Conservation (phyloP, 2,888 invertebrate genomes). For the Spodoptera littoralis region DNA sequence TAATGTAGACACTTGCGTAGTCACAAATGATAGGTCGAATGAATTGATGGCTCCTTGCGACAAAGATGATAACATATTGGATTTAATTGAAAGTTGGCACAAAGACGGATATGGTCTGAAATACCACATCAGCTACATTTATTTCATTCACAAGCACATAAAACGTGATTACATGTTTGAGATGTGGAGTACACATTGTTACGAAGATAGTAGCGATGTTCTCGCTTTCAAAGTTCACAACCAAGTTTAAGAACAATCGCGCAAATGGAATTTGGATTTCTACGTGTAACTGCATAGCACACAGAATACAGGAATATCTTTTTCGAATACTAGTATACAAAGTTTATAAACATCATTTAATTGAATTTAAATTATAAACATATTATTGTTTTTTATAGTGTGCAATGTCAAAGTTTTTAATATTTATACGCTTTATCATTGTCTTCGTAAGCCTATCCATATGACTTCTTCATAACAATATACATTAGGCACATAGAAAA, state of each 20-base stretch:
- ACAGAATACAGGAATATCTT: slow-evolving; percentile 12
- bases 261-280: slow-evolving; percentile 38
- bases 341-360: slow-evolving; percentile 11
- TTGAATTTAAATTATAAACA: too few species aligned
- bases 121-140: too few species aligned
- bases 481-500: slow-evolving; percentile 28
- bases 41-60: neutral
- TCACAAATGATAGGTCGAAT: slow-evolving; percentile 13
- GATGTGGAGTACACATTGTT: slow-evolving; percentile 5
- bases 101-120: neutral
- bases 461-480: slow-evolving; percentile 9
- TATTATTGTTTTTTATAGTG: neutral
- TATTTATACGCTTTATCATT: slow-evolving; percentile 25
- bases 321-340: slow-evolving; percentile 9
- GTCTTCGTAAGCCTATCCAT: slow-evolving; percentile 16
- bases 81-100: neutral
- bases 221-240: slow-evolving; percentile 19
- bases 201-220: slow-evolving; percentile 7
- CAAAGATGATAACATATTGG: neutral
- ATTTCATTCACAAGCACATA: too few species aligned
- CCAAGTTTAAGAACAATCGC: slow-evolving; percentile 41
- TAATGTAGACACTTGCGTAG: slow-evolving; percentile 20
- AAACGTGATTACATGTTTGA: neutral
- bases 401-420: slow-evolving; percentile 16
- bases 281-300: slow-evolving; percentile 12